phyloP scores from a whole-genome alignment of 2,113 vertebrate species.

The Shinisaurus crocodilurus region DNA sequence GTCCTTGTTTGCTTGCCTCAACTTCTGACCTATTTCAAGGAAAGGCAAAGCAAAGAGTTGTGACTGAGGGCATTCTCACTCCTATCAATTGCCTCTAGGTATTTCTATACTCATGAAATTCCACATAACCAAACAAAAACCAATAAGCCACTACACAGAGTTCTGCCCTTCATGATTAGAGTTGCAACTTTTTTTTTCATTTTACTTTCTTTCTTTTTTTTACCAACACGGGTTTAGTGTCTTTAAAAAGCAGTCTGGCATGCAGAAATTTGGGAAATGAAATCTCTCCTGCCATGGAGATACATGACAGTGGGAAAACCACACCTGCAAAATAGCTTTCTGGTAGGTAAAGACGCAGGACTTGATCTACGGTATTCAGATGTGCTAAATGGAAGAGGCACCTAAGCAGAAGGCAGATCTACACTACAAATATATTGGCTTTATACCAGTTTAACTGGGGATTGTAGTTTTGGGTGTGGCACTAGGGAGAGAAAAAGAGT shows the following conservation, averaged over 20 bases:
- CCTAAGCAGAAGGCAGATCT: neutral
- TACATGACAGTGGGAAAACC: neutral
- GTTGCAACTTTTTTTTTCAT: neutral
- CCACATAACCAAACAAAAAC: neutral
- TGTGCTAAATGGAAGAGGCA: neutral
- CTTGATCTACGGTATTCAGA: neutral
- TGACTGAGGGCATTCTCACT: neutral
- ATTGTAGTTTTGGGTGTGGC: neutral
- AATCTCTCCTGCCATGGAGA: no score
- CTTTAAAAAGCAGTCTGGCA: neutral
- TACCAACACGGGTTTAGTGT: neutral
- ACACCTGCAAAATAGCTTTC: neutral
- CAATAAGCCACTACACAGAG: no score
- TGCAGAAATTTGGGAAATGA: neutral
- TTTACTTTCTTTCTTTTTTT: neutral
- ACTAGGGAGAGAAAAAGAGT: neutral
- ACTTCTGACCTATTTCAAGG: neutral
- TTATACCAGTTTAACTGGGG: neutral
- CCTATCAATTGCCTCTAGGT: neutral
- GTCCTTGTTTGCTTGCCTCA: neutral
- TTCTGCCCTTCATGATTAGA: neutral
- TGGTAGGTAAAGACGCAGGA: neutral
- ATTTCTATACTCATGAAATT: neutral
- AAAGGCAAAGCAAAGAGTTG: neutral
- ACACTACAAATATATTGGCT: neutral